phyloP scores from a whole-genome alignment of 2,888 invertebrate species.

The Hirtodrosophila cameraria region DNA sequence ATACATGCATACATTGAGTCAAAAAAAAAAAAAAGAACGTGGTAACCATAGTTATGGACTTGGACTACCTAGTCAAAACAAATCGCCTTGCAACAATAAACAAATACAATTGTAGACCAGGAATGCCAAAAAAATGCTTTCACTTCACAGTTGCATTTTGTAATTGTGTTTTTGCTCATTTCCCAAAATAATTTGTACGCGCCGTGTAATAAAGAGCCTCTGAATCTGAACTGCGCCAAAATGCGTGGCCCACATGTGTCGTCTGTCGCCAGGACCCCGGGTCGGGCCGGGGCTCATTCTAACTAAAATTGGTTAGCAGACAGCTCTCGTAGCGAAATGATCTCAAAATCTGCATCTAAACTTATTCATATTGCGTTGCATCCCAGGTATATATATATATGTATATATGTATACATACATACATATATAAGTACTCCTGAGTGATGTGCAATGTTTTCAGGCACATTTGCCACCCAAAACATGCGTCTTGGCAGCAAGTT shows the following conservation, averaged over 20 bases:
- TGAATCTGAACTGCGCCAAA: slow-evolving; percentile 43
- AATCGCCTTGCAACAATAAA: slow-evolving; percentile 24
- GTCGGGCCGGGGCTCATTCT: slow-evolving; percentile 26
- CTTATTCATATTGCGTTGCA: slow-evolving; percentile 3
- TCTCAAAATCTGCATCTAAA: slow-evolving; percentile 20
- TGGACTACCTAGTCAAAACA: slow-evolving; percentile 57
- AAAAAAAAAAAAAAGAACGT: slow-evolving; percentile 11
- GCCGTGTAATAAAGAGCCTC: slow-evolving; percentile 17
- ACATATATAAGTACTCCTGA: slow-evolving; percentile 32
- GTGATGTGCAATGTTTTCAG: slow-evolving; percentile 43
- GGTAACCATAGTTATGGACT: slow-evolving; percentile 65
- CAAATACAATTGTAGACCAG: slow-evolving; percentile 18
- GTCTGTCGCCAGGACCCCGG: slow-evolving; percentile 8
- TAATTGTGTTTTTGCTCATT: slow-evolving; percentile 77
- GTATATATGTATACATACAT: not conserved
- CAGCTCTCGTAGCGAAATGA: slow-evolving; percentile 15
- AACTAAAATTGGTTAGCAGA: slow-evolving; percentile 18
- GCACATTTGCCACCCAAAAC: slow-evolving; percentile 44
- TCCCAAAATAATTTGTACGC: slow-evolving; percentile 79
- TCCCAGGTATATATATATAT: slow-evolving; percentile 18
- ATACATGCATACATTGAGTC: slow-evolving; percentile 45
- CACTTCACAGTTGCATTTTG: slow-evolving; percentile 33
- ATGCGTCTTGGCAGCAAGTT: slow-evolving; percentile 33
- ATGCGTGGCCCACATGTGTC: slow-evolving; percentile 60
- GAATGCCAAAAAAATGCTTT: slow-evolving; percentile 18